Evolutionary conservation across 2,888 invertebrate species (phyloP).

Genomic region (Parasteatoda lunata): DNA sequence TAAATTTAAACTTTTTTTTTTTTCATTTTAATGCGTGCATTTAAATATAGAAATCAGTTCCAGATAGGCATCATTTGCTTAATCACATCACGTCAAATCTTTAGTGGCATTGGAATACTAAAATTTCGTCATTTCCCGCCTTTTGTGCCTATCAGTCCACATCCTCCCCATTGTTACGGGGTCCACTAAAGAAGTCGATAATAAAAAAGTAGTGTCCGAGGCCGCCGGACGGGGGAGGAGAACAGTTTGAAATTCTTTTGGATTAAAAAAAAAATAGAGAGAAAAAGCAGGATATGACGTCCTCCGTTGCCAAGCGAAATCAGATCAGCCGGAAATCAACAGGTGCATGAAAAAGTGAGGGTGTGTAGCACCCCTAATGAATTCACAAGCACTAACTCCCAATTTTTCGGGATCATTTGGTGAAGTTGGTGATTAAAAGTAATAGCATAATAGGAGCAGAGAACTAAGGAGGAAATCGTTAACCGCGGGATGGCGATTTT

Average conservation of each 20-base stretch:
- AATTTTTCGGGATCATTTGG: neutral
- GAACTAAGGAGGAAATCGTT: constrained; percentile 31
- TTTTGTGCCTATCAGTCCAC: constrained; percentile 37
- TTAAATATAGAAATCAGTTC: neutral
- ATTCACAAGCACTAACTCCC: neutral
- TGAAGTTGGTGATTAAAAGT: neutral
- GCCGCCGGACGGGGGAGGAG: constrained; percentile 12
- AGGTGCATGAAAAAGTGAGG: constrained; percentile 50
- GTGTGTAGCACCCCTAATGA: constrained; percentile 13
- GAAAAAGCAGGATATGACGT: constrained; percentile 32
- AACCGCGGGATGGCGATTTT: constrained; percentile 3
- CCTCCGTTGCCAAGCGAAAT: constrained; percentile 25
- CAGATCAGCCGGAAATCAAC: constrained; percentile 61
- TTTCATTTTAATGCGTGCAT: too few species aligned
- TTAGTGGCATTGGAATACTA: constrained; percentile 7
- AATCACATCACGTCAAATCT: neutral
- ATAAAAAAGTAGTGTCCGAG: constrained; percentile 17
- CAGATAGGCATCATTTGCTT: neutral
- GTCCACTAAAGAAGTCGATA: neutral
- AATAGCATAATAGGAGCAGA: neutral
- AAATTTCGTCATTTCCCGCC: constrained; percentile 52
- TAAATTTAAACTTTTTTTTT: too few species aligned
- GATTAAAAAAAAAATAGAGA: too few species aligned
- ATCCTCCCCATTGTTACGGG: constrained; percentile 54
- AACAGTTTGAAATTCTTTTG: constrained; percentile 3